Conservation (phyloP, 2,113 vertebrate species). For the Lophius piscatorius region DNA sequence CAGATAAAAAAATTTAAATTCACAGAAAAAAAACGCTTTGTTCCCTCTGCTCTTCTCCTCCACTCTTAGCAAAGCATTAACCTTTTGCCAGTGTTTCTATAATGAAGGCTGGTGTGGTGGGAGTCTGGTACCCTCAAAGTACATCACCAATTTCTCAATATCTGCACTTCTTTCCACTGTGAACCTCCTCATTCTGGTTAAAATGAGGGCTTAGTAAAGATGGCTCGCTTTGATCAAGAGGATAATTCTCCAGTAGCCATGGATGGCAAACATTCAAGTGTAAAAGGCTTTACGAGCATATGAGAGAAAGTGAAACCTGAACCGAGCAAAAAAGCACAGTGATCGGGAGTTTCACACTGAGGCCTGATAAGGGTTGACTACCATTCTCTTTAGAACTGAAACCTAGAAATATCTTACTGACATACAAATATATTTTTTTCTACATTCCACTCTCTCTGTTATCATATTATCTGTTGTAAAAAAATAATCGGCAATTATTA, state of each 20-base stretch:
- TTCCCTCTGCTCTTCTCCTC: constrained; percentile 27
- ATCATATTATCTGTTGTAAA: no score
- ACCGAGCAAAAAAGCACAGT: background rate
- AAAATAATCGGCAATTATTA: no score
- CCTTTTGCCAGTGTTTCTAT: constrained; percentile 68
- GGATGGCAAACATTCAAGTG: constrained; percentile 28
- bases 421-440: no score
- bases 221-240: constrained; percentile 60
- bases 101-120: constrained; percentile 66
- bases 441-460: no score
- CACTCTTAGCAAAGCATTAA: constrained; percentile 63
- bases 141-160: constrained; percentile 32
- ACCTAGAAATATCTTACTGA: no score
- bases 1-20: constrained; percentile 34
- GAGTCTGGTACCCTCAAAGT: constrained; percentile 46
- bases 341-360: background rate
- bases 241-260: constrained; percentile 11
- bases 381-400: no score
- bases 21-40: constrained; percentile 37
- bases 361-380: constrained; percentile 1
- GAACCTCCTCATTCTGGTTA: constrained; percentile 35
- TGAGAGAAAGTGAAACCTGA: constrained; percentile 14
- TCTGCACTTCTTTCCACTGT: constrained; percentile 41
- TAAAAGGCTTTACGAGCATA: constrained; percentile 3
- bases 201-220: constrained; percentile 28